A percentile compares a stretch with the other conserved stretches of the same genome.
These are phyloP conservation scores for Eupithecia tripunctaria DNA, from an alignment of 2,888 invertebrate species.

Conservation along the genomic window DNA sequence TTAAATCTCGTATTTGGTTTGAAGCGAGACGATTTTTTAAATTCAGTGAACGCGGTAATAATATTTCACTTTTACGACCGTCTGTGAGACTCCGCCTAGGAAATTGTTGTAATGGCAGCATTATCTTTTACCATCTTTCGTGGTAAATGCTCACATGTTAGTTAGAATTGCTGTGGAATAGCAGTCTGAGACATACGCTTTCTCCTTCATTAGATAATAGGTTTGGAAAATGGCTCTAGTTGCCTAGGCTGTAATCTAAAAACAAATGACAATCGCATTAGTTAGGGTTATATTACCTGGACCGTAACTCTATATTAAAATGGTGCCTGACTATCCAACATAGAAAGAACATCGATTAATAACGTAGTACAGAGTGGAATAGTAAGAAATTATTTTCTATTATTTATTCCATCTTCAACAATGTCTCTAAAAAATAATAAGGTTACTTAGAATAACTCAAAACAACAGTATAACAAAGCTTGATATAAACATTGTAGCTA, in stretches of 20 bases:
- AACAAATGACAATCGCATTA: background rate
- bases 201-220: background rate
- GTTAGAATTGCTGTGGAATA: conserved; percentile 9
- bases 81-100: conserved; percentile 71
- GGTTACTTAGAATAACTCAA: background rate
- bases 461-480: background rate
- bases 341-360: background rate
- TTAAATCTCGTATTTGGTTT: conserved; percentile 63
- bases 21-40: conserved; percentile 70
- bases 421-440: background rate
- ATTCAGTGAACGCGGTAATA: conserved; percentile 78
- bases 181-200: conserved; percentile 6
- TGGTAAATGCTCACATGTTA: conserved; percentile 53
- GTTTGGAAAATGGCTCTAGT: background rate
- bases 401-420: background rate
- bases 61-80: conserved; percentile 83
- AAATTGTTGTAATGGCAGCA: conserved; percentile 74
- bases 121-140: conserved; percentile 69
- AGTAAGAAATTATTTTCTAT: background rate
- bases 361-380: background rate
- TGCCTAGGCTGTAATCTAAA: background rate
- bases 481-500: background rate
- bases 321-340: background rate
- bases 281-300: background rate
- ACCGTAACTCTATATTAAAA: background rate